Evolutionary conservation across 1,140 invertebrate species (phyloP).

Genomic region (Xylocopa sonorina): DNA sequence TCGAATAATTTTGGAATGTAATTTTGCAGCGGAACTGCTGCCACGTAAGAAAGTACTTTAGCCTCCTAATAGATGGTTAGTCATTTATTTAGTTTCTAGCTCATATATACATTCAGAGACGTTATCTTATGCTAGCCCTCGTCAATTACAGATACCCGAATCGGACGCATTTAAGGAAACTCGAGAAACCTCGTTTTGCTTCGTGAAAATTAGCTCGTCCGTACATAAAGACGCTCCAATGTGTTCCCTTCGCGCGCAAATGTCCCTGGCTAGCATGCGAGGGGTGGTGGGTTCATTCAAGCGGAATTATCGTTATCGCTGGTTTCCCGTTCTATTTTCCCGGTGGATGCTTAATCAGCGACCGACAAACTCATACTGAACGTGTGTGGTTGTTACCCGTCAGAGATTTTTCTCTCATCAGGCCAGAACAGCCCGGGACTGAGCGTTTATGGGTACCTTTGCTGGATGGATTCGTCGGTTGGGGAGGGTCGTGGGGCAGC

Average conservation of each 20-base stretch:
- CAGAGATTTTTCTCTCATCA: conserved; percentile 52
- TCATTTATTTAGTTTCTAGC: neutral
- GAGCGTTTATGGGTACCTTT: conserved; percentile 56
- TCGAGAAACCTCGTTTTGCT: neutral
- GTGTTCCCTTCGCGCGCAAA: conserved; percentile 8
- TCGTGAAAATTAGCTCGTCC: conserved; percentile 13
- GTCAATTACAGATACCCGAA: neutral
- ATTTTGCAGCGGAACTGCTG: too few species aligned
- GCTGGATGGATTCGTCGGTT: conserved; percentile 53
- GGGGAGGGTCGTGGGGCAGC: conserved; percentile 20
- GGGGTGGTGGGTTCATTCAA: conserved; percentile 26
- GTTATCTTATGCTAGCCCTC: neutral
- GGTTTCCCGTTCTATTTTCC: conserved; percentile 43
- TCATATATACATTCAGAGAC: neutral
- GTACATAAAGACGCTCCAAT: neutral
- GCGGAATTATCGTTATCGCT: conserved; percentile 36
- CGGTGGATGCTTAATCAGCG: conserved; percentile 28
- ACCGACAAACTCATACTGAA: conserved; percentile 2
- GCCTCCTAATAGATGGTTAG: too few species aligned
- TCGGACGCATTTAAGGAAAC: neutral
- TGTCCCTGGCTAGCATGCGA: neutral
- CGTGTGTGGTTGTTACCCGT: conserved; percentile 41
- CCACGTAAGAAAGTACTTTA: too few species aligned
- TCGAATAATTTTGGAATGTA: too few species aligned
- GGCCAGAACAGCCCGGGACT: conserved; percentile 44